Percentiles rank a stretch among this genome's conserved stretches.
Evolutionary conservation across 2,888 invertebrate species (phyloP).

Genomic region (Drosophila tanythrix): DNA sequence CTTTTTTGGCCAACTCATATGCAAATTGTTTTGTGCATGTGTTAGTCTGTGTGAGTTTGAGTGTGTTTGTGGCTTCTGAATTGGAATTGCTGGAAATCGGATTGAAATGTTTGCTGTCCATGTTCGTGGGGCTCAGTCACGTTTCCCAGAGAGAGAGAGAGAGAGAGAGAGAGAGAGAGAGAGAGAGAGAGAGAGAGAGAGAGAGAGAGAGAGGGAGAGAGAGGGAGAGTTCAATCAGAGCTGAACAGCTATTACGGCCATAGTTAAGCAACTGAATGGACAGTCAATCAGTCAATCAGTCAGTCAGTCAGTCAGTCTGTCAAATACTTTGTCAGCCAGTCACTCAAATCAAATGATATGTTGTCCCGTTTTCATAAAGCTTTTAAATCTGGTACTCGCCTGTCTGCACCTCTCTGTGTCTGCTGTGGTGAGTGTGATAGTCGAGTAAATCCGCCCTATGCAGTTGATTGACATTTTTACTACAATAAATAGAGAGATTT

Average conservation of each 20-base stretch:
- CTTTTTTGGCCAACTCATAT: constrained; percentile 60
- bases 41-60: constrained; percentile 27
- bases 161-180: neutral
- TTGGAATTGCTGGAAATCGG: constrained; percentile 75
- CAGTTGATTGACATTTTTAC: constrained; percentile 76
- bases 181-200: neutral
- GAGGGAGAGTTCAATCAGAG: constrained; percentile 56
- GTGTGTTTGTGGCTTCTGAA: constrained; percentile 55
- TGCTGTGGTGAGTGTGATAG: constrained; percentile 4
- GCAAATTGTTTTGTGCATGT: constrained; percentile 62
- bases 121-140: constrained; percentile 67
- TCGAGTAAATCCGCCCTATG: constrained; percentile 43
- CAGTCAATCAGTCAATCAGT: constrained; percentile 63
- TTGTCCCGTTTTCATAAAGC: constrained; percentile 51
- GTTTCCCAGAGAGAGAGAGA: constrained; percentile 36
- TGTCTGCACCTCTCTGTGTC: constrained; percentile 45
- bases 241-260: constrained; percentile 25
- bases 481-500: constrained; percentile 64
- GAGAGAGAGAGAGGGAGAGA: neutral
- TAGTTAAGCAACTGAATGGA: constrained; percentile 36
- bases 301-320: constrained; percentile 53
- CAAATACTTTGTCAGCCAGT: constrained; percentile 61
- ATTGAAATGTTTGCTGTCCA: constrained; percentile 78
- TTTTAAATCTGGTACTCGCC: constrained; percentile 55
- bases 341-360: constrained; percentile 42